Conservation (phyloP, 92 coral and sea anemone genomes). For the Chrysogorgia sp. region DNA sequence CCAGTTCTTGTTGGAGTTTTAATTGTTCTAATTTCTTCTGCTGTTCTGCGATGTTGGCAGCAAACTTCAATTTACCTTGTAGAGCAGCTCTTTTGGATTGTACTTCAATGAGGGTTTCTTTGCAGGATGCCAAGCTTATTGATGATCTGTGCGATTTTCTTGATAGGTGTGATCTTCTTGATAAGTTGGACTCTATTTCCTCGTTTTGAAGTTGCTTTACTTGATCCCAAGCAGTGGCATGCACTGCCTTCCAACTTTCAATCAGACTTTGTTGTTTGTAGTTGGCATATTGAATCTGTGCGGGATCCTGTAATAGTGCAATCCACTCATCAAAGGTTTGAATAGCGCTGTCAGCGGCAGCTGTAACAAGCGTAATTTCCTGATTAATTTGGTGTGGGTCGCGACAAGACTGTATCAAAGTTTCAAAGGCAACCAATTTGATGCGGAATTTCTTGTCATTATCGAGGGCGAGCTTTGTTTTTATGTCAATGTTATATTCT, state of each 20-base stretch:
- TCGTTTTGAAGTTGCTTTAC: constrained; percentile 36
- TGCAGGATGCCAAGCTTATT: constrained; percentile 14
- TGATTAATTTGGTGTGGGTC: constrained; percentile 25
- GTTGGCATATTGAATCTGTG: constrained; percentile 22
- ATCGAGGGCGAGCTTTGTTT: background rate
- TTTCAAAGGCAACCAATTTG: background rate
- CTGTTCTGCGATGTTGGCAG: constrained; percentile 59
- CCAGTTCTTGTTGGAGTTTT: constrained; percentile 48
- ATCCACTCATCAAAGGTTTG: constrained; percentile 53
- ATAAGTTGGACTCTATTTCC: too few species aligned
- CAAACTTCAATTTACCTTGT: constrained; percentile 54
- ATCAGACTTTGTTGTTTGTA: constrained; percentile 12
- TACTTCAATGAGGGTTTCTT: constrained; percentile 43
- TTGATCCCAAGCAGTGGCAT: constrained; percentile 22
- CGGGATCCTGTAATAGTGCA: constrained; percentile 6
- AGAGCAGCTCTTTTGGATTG: constrained; percentile 61
- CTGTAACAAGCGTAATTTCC: constrained; percentile 15
- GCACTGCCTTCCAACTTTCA: constrained; percentile 46
- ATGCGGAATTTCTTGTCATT: constrained; percentile 4
- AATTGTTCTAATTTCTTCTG: constrained; percentile 48
- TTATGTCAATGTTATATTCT: constrained; percentile 1
- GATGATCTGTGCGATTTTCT: constrained; percentile 29
- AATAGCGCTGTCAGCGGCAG: constrained; percentile 9
- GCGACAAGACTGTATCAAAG: background rate
- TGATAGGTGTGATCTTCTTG: constrained; percentile 1